A percentile compares a stretch with the other conserved stretches of the same genome.
Evolutionary conservation across 2,113 vertebrate genomes (phyloP).

Genomic region (Heliornis fulica): DNA sequence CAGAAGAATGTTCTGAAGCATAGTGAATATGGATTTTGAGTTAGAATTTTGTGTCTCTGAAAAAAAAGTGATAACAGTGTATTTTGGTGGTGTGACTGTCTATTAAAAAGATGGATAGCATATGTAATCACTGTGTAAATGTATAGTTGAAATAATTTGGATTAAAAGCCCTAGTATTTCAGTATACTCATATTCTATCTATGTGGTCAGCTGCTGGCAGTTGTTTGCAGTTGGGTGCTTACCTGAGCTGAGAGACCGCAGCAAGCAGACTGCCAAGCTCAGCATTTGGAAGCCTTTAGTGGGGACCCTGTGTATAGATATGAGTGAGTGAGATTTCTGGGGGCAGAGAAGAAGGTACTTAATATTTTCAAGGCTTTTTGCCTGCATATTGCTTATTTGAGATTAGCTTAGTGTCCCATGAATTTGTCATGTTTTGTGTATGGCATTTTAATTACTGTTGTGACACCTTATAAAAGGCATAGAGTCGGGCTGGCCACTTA

Average conservation of each 20-base stretch:
- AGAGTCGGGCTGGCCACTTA: not conserved
- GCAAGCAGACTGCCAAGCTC: not conserved
- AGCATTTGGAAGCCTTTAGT: not conserved
- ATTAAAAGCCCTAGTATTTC: not conserved
- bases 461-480: not conserved
- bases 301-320: fast-evolving
- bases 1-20: not conserved
- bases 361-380: not conserved
- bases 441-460: not conserved
- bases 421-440: not conserved
- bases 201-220: not conserved
- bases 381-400: not conserved
- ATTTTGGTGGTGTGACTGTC: not conserved
- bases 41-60: not conserved
- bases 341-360: not conserved
- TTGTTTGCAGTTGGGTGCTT: not conserved
- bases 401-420: not conserved
- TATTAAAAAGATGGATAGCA: not conserved
- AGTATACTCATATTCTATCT: not conserved
- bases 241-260: not conserved
- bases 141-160: not conserved
- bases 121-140: not conserved
- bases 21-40: not conserved
- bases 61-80: not conserved
- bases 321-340: not conserved